Conservation (phyloP, 2,888 invertebrate species). For the Myathropa florea region DNA sequence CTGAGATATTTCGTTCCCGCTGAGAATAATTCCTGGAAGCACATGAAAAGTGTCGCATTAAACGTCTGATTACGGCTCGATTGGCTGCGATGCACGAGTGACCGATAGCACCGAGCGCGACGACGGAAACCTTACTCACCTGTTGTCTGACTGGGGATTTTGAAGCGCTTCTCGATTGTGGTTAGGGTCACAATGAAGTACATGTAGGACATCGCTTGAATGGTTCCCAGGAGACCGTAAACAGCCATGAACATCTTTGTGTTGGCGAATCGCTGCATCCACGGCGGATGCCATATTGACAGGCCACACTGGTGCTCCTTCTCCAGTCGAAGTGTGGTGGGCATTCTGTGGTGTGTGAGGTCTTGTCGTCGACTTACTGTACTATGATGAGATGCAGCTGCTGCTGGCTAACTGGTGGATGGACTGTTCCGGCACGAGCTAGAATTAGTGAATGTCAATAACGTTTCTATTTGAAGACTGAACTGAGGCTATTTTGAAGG, state of each 20-base stretch:
- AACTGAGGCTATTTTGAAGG: slow-evolving; percentile 18
- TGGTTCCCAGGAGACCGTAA: slow-evolving; percentile 84
- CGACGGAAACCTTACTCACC: slow-evolving; percentile 79
- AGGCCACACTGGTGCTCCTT: slow-evolving; percentile 81
- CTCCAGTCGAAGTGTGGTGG: slow-evolving; percentile 30
- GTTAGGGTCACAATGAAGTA: slow-evolving; percentile 85
- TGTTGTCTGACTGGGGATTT: slow-evolving; percentile 85
- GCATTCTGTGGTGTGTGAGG: slow-evolving; percentile 17
- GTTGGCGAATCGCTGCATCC: slow-evolving; percentile 83
- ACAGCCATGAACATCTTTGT: slow-evolving; percentile 83
- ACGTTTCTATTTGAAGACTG: slow-evolving; percentile 33
- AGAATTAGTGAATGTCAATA: slow-evolving; percentile 11
- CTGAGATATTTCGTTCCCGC: slow-evolving; percentile 87
- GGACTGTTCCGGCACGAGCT: slow-evolving; percentile 12
- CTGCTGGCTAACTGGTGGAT: not conserved
- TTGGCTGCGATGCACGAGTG: not conserved
- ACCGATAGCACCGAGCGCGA: not conserved
- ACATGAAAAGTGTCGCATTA: slow-evolving; percentile 30
- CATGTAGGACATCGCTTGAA: slow-evolving; percentile 85
- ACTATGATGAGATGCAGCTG: not conserved
- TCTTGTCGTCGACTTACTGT: not conserved
- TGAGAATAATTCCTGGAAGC: slow-evolving; percentile 84
- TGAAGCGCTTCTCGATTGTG: slow-evolving; percentile 86
- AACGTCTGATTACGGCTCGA: not conserved
- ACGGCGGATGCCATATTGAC: slow-evolving; percentile 83